phyloP scores from a whole-genome alignment of 1,140 invertebrate genomes.

The Andricus grossulariae region DNA sequence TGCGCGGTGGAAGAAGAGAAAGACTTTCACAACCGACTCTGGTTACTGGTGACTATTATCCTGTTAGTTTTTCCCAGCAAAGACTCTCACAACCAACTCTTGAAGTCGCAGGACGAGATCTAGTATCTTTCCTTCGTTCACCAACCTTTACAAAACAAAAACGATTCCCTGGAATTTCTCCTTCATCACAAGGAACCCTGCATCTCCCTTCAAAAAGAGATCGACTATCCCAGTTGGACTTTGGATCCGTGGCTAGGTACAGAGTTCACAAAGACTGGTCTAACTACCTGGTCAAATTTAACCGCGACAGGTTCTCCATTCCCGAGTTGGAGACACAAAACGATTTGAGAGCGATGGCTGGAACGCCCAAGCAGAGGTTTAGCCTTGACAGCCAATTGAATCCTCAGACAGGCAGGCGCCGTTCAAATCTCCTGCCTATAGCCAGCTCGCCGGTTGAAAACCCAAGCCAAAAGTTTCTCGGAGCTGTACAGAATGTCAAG shows the following conservation, averaged over 20 bases:
- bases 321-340: constrained; percentile 70
- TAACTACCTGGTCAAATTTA: constrained; percentile 57
- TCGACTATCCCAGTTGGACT: constrained; percentile 66
- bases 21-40: constrained; percentile 70
- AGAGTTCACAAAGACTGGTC: constrained; percentile 31
- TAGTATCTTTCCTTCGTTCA: constrained; percentile 47
- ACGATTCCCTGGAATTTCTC: constrained; percentile 21
- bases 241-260: constrained; percentile 59
- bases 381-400: constrained; percentile 69
- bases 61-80: constrained; percentile 59
- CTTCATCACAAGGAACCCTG: constrained; percentile 33
- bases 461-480: constrained; percentile 49
- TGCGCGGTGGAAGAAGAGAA: constrained; percentile 57
- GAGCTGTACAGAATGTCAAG: constrained; percentile 32
- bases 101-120: constrained; percentile 56
- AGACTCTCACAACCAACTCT: constrained; percentile 65
- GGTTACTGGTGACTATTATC: constrained; percentile 67
- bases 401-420: constrained; percentile 55
- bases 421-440: constrained; percentile 65
- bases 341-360: constrained; percentile 66
- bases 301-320: constrained; percentile 69
- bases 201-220: constrained; percentile 61
- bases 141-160: constrained; percentile 51
- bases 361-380: constrained; percentile 69
- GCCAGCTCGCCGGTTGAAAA: constrained; percentile 69